These are phyloP conservation scores for Myioborus miniatus DNA, from an alignment of 2,797 vertebrate genomes.

Conservation along the genomic window DNA sequence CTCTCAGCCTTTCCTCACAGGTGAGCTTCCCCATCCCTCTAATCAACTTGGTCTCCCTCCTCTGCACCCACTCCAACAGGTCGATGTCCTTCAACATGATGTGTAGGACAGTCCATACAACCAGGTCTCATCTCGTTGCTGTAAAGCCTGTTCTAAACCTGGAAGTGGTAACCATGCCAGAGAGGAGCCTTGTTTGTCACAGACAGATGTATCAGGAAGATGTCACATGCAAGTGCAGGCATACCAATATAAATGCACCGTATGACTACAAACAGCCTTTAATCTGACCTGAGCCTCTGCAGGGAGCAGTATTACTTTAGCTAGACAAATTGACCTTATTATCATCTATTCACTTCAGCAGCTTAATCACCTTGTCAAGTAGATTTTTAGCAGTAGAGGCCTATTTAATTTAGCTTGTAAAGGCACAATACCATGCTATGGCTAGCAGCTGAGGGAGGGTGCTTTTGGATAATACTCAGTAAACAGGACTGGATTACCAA, in stretches of 20 bases:
- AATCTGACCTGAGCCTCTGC: neutral
- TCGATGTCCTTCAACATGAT: fast-evolving
- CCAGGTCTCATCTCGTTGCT: neutral
- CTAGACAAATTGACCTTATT: neutral
- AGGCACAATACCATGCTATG: fast-evolving
- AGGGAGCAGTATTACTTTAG: neutral
- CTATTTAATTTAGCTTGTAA: neutral
- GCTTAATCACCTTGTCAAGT: neutral
- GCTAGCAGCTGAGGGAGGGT: neutral
- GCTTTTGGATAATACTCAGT: neutral
- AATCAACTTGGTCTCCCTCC: neutral
- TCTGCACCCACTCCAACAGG: neutral
- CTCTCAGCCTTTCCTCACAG: neutral
- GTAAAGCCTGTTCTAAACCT: neutral
- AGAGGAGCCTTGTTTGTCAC: neutral
- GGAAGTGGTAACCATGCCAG: neutral
- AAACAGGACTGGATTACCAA: neutral
- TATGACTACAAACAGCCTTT: neutral
- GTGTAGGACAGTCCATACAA: neutral
- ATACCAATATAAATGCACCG: neutral
- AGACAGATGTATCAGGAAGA: neutral
- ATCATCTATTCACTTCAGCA: neutral
- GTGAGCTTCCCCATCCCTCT: neutral
- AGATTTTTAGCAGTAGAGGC: neutral
- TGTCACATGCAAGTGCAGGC: neutral